Evolutionary conservation across 1,140 invertebrate genomes (phyloP).

Genomic region (Microplitis mediator): DNA sequence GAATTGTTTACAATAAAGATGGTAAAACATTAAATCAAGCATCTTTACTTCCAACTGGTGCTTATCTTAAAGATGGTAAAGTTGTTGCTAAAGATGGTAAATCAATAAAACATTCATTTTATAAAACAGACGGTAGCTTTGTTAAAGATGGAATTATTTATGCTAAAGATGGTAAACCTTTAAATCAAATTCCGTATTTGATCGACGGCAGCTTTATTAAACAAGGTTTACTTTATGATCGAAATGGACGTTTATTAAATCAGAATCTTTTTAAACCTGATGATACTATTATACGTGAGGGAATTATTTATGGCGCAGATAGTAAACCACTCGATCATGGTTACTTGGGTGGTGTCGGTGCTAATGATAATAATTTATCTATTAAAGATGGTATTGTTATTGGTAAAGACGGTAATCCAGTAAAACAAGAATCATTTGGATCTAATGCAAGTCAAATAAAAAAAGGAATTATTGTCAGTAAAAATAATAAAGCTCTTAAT

Average conservation of each 20-base stretch:
- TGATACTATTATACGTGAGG: conserved; percentile 49
- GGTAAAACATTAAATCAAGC: conserved; percentile 54
- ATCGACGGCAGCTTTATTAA: conserved; percentile 49
- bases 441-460: conserved; percentile 54
- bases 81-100: conserved; percentile 56
- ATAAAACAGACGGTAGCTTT: conserved; percentile 55
- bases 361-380: conserved; percentile 36
- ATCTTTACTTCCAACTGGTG: conserved; percentile 53
- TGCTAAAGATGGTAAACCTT: conserved; percentile 44
- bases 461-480: conserved; percentile 48
- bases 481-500: conserved; percentile 53
- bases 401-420: conserved; percentile 52
- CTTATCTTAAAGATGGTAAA: conserved; percentile 55
- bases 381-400: conserved; percentile 53
- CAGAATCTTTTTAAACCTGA: conserved; percentile 56
- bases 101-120: conserved; percentile 51
- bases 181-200: conserved; percentile 55
- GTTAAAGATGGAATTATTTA: conserved; percentile 54
- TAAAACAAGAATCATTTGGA: conserved; percentile 53
- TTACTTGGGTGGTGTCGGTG: conserved; percentile 37
- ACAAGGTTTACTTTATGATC: conserved; percentile 49
- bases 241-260: conserved; percentile 43
- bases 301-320: conserved; percentile 43
- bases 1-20: conserved; percentile 51
- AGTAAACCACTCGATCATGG: conserved; percentile 42